Evolutionary conservation across 2,797 vertebrate species (phyloP), one percentile per base, ranked within the genome.

Genomic region (Phoxinus dragarum): DNA sequence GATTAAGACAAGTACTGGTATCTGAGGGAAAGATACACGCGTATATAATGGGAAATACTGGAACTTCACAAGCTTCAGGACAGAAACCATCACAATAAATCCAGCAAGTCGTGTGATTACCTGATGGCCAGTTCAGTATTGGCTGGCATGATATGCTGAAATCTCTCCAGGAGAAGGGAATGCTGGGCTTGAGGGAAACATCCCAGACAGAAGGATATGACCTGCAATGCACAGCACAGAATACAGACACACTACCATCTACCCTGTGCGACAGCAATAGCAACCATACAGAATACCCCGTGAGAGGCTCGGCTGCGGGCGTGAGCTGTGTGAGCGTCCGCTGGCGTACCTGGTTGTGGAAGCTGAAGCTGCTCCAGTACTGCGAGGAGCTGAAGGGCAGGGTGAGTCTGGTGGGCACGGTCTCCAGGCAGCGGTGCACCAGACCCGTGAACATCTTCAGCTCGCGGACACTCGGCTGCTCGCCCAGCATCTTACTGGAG

Each of bases 291-390:
- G 27, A 27, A 27, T 5, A 12, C 10, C 23, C 56, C 56, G 1
- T 5, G 0, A 59, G 56, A 11, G 2, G 56, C 4, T 11, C 5
- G 10, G n/a, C 56, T 17, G 49, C 1, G 49, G 0, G 1, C 4
- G 4, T 5, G 7, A 10, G 1, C 14, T 5, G 47, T 0, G 14
- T 16, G 5, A 16, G 47, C 47, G 1, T 14, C 47, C 47, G 11
- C 0, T 4, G 16, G n/a, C 27, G 12, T 93, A 96, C 98, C 97
- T 97, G 94, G 94, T 99, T 99, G 94, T 99, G 98, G 94, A 99
- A 99, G 90, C 94, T 93, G 92, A 96, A 99, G 94, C 97, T 97
- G 96, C 94, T 99, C 97, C 97, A 98, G 93, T 97, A 99, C 92
- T 96, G 94, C 31, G 97, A 95, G 10, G 96, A 95, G 92, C 97